Evolutionary conservation across 2,888 invertebrate genomes (phyloP).

Genomic region (Lydus trimaculatus): DNA sequence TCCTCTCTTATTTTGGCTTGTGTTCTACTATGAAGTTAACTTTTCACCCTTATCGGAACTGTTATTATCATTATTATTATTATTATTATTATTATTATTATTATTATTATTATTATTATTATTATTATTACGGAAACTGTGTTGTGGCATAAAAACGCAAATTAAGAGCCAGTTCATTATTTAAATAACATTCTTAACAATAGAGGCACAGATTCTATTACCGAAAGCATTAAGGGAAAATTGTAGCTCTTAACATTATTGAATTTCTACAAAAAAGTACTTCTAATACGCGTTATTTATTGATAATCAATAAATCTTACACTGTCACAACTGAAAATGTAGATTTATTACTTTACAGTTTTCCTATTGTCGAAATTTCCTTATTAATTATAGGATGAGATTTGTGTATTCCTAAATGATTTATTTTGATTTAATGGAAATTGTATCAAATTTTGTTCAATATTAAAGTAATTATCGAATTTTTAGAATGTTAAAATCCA

Average conservation of each 20-base stretch:
- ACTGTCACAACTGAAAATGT: not conserved
- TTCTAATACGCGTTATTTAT: too few species aligned
- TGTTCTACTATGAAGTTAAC: not conserved
- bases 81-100: too few species aligned
- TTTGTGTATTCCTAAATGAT: not conserved
- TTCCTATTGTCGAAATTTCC: not conserved
- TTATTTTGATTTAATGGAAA: not conserved
- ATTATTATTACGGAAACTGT: not conserved
- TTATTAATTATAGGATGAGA: not conserved
- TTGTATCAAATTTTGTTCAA: not conserved
- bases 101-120: not conserved
- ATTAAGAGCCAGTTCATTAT: not conserved
- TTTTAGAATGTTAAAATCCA: not conserved
- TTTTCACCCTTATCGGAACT: too few species aligned
- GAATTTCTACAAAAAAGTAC: too few species aligned
- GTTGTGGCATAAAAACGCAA: not conserved
- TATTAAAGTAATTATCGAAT: not conserved
- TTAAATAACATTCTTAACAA: too few species aligned
- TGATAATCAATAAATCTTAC: too few species aligned
- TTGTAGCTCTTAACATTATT: too few species aligned
- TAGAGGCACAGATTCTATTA: too few species aligned
- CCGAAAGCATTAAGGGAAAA: too few species aligned
- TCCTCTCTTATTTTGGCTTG: slow-evolving; percentile 25
- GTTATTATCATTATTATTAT: too few species aligned
- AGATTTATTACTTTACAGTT: not conserved